Evolutionary conservation across 2,113 vertebrate species (phyloP), one percentile per base, ranked within the genome.

Genomic region (Oriolus oriolus): DNA sequence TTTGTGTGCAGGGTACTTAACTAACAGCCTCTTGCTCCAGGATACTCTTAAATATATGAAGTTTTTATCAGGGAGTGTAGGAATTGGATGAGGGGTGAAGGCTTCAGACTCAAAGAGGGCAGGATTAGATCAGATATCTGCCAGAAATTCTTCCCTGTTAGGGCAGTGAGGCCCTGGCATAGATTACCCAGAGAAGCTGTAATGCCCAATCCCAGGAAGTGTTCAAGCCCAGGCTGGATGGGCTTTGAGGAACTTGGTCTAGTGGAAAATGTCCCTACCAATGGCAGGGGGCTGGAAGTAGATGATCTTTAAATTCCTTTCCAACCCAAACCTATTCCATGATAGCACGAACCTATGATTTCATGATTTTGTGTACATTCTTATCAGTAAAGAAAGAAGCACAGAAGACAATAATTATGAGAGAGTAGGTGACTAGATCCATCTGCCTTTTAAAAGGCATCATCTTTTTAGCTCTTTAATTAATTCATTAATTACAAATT

Each of bases 401-500:
- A 63, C 26, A 21, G 35, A 78, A 85, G 41, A 52, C 33, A n/a
- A 35, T 53, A 69, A 65, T 73, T 53, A 35, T 10, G 24, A 73
- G n/a, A 63, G 5, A 79, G 24, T 52, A 94, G 78, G 49, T 90
- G 53, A 64, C 78, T 76, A 33, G 61, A 60, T 79, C 44, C 26
- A 47, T 22, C 77, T 57, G 21, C 39, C 3, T 45, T 31, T 82
- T 63, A 54, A 78, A 91, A 89, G 31, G 24, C 52, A 52, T 84
- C 1, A 60, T 82, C 18, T 61, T 74, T 78, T 89, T 81, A 78
- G 13, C 66, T 82, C n/a, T 93, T 83, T 80, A 92, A 89, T 90
- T 79, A 91, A 90, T 90, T 93, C 22, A 88, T 94, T 97, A 88
- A 93, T 88, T 90, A 93, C 66, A 88, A 86, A 93, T 88, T 92